Evolutionary conservation across 2,888 invertebrate genomes (phyloP), one percentile per base, ranked within the genome.

Genomic region (Eilema sororculum): DNA sequence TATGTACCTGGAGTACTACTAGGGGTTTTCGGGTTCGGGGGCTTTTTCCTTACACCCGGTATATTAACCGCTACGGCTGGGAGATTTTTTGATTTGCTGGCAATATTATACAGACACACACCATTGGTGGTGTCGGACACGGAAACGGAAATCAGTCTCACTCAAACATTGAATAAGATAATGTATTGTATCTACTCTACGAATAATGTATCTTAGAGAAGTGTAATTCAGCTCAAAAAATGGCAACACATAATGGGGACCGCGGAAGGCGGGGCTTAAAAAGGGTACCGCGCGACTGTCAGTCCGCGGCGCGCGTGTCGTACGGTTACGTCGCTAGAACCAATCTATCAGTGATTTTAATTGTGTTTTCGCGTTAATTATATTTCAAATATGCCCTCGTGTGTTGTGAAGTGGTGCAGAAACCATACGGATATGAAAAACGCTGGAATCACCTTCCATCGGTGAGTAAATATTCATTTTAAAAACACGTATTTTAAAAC

Each of bases 351-450:
- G n/a, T 56, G 56, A 56, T 60, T 60, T 30, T 60, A 20, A 60
- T 60, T 60, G 60, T n/a, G 20, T 30, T 60, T 30, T 60, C 13
- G 60, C 60, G 60, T n/a, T 30, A 20, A 9, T 22, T 37, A 64
- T 20, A 24, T 20, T 30, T 28, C 2, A 30, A 61, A 61, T 13
- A 61, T 61, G 61, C 61, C 61, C 0, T 61, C 61, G 9, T 61
- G 61, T 61, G 61, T 33, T n/a, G 61, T 61, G 12, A 61, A 61
- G 9, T 61, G 61, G 61, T 61, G 61, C 20, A 61, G 33, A 61
- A 61, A 20, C n/a, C 61, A 61, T 33, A 33, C 61, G 61, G 61
- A 61, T 61, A 33, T 61, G 33, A 61, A 61, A 25, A 61, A 61
- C 25, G 3, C 60, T 30, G 61, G 61, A 33, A 61, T 61, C 16